Base-by-base conservation (phyloP, 2,797 vertebrate species). In the Mastacembelus armatus region DNA sequence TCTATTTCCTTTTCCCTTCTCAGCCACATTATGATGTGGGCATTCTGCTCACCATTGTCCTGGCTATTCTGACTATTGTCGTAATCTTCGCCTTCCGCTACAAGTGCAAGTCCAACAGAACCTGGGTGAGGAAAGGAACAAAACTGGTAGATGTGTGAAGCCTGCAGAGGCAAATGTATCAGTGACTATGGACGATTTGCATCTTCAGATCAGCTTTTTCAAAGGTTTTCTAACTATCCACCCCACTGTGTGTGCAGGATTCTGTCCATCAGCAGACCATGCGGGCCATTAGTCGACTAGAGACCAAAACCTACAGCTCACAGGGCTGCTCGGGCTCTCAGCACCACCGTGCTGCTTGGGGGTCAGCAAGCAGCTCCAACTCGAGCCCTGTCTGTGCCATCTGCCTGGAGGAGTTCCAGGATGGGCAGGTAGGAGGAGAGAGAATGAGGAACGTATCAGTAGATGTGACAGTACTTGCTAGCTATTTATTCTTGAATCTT, bases 341-440 rank as follows among this genome's bases (percentile, higher is more conserved):
- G 8, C 91, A 61, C 0, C 84, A 90, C 0, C 93, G 89, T 49
- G 85, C 87, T 11, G 83, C 86, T 40, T 89, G 83, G 85, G 96
- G 96, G 47, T 96, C 97, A 0, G 93, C 91, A 70, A 97, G 96
- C 92, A 98, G 94, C 92, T 97, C 96, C 80, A 96, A 94, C 83
- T 99, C 98, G 0, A 92, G 94, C 50, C 97, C 98, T 0, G 80
- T 97, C 71, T 99, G 98, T 39, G 96, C 97, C 10, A 95, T 99
- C 82, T 99, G 98, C 80, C 92, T 99, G 80, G 98, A 99, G 80
- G 98, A 99, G 74, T 99, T 99, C 87, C 93, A 93, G 26, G 97
- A 99, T 15, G 98, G 97, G 1, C 97, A 99, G 96, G 98, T 99
- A 83, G 77, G 91, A 48, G 6, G 12, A 43, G 19, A 24, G 5